These are phyloP conservation scores for Aurelia sp. DNA, from an alignment of 30 jellyfish, hydroid and myxozoan genomes.

Conservation along the genomic window DNA sequence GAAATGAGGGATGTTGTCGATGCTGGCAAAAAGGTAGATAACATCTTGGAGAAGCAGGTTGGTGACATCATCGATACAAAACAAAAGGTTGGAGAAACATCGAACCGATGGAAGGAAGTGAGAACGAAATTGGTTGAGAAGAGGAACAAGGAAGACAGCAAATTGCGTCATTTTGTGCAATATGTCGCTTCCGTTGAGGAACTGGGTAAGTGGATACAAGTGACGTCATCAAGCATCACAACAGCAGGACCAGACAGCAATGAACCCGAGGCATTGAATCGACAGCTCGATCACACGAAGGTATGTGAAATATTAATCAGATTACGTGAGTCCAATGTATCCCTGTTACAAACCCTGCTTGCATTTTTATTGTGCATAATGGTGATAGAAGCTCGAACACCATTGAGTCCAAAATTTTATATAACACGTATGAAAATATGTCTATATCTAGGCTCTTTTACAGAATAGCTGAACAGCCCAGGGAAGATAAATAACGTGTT, in stretches of 20 bases:
- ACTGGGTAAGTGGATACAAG: conserved; percentile 86
- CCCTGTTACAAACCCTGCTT: no score
- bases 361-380: no score
- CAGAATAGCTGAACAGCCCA: no score
- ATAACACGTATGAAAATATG: no score
- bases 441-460: no score
- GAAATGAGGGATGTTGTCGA: conserved; percentile 60
- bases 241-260: conserved; percentile 66
- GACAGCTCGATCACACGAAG: conserved; percentile 82
- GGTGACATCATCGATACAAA: conserved; percentile 65
- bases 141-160: conserved; percentile 62
- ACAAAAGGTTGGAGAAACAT: conserved; percentile 49
- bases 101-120: conserved; percentile 67
- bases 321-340: no score
- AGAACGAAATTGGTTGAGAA: conserved; percentile 64
- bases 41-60: conserved; percentile 61
- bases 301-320: background rate
- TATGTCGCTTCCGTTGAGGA: conserved; percentile 66
- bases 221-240: conserved; percentile 68
- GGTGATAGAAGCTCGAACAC: no score
- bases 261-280: conserved; percentile 65
- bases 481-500: no score
- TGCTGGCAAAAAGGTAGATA: conserved; percentile 77
- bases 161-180: conserved; percentile 68
- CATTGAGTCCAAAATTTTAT: no score